A percentile compares a stretch with the other conserved stretches of the same genome.
phyloP scores from a whole-genome alignment of 2,888 invertebrate species.

The Megamerina dolium region DNA sequence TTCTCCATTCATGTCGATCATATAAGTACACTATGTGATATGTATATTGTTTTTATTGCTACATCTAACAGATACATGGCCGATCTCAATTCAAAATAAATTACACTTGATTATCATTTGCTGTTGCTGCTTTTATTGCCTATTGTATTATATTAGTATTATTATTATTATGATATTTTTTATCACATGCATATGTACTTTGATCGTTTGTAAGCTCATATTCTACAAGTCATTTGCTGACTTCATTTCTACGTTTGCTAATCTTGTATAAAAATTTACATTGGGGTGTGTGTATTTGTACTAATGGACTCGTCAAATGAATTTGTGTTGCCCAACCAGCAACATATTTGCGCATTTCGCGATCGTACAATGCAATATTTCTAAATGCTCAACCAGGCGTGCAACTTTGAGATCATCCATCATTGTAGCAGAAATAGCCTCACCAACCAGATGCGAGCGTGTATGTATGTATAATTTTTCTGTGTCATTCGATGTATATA shows the following conservation, averaged over 20 bases:
- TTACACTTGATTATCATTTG: conserved; percentile 42
- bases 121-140: conserved; percentile 24
- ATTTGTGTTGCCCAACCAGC: no score
- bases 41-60: conserved; percentile 8
- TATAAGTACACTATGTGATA: not conserved
- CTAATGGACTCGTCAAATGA: no score
- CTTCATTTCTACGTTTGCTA: conserved; percentile 38
- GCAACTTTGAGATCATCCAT: conserved; percentile 35
- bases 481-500: no score
- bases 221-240: conserved; percentile 47
- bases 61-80: conserved; percentile 27
- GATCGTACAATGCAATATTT: no score
- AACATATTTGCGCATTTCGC: no score
- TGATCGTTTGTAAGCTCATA: conserved; percentile 20
- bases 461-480: conserved; percentile 23
- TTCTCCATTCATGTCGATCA: not conserved
- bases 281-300: no score
- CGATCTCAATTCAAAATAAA: conserved; percentile 42
- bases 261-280: no score
- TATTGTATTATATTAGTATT: conserved; percentile 16
- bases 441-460: conserved; percentile 4
- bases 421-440: no score
- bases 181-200: conserved; percentile 19
- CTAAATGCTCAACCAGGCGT: conserved; percentile 39
- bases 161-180: conserved; percentile 24